Evolutionary conservation across 2,797 vertebrate genomes (phyloP), one percentile per base, ranked within the genome.

Genomic region (Antrozous pallidus): DNA sequence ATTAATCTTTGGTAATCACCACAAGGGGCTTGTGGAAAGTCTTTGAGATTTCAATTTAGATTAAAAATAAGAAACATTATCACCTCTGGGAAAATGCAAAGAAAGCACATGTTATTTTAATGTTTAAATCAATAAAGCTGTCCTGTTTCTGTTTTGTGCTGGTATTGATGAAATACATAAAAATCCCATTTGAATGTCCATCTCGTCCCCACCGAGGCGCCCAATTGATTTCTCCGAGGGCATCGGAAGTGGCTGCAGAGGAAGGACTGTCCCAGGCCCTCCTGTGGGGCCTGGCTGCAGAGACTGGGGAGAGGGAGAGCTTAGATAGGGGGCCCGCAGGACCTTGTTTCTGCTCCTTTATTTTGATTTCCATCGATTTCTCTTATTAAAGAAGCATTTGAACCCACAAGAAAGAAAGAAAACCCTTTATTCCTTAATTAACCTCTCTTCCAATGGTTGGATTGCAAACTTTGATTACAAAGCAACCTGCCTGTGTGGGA

Each of bases 61-160:
- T 98, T 98, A 97, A 97, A 96, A 95, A 97, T 93, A 97, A 97
- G 96, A 92, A 96, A 93, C 95, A 67, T 98, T 98, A 98, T 98
- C 97, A 96, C 96, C 97, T 94, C 92, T 94, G 96, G 96, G 97
- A 98, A 95, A 88, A 97, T 96, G 96, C 94, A 97, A 96, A 97
- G 97, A 97, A 97, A 97, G 58, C 88, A 93, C 93, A 96, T 96
- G 98, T 98, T 98, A 97, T 97, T 98, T 96, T 96, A 97, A 97
- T 97, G 97, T 97, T 88, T 96, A 97, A 98, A 98, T 98, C 98
- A 93, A 98, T 98, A 97, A 96, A 95, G 82, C 91, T 96, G 95
- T 93, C 90, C 96, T n/a, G 93, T 91, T 97, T 94, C 97, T 94
- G 88, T 82, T 97, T 98, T 97, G 95, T 95, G 97, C 80, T 65